These are phyloP conservation scores for Ennomos erosarius DNA, from an alignment of 2,888 invertebrate species.

Conservation along the genomic window DNA sequence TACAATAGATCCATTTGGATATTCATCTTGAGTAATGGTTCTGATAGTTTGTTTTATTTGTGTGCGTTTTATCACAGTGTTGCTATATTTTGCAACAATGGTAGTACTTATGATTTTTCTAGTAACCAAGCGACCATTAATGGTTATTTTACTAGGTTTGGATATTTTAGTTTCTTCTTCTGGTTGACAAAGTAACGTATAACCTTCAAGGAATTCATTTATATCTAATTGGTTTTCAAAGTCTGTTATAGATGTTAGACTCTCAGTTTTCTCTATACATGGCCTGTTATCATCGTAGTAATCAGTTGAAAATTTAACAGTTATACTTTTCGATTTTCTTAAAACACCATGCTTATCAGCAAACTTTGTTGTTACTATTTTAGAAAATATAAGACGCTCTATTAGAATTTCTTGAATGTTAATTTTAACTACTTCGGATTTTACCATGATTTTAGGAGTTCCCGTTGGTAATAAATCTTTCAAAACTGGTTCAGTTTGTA, in stretches of 20 bases:
- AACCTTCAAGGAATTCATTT: slow-evolving; percentile 14
- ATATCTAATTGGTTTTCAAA: slow-evolving; percentile 15
- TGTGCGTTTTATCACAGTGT: slow-evolving; percentile 13
- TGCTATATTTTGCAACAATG: slow-evolving; percentile 10
- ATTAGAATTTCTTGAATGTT: slow-evolving; percentile 13
- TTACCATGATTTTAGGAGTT: slow-evolving; percentile 11
- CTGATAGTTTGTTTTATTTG: not conserved
- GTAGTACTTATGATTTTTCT: slow-evolving; percentile 11
- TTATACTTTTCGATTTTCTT: slow-evolving; percentile 21
- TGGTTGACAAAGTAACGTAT: slow-evolving; percentile 8
- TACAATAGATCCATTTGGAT: slow-evolving; percentile 25
- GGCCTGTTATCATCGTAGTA: slow-evolving; percentile 16
- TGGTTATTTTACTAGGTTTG: not conserved
- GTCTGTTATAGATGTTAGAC: slow-evolving; percentile 15
- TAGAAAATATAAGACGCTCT: slow-evolving; percentile 19
- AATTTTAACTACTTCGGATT: slow-evolving; percentile 15
- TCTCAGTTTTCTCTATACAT: slow-evolving; percentile 10
- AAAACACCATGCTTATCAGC: slow-evolving; percentile 20
- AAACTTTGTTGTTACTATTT: slow-evolving; percentile 19
- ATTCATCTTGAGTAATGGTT: slow-evolving; percentile 16
- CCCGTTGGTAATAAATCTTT: slow-evolving; percentile 17
- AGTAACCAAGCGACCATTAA: slow-evolving; percentile 7
- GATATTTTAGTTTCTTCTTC: slow-evolving; percentile 25
- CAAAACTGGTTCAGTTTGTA: slow-evolving; percentile 13
- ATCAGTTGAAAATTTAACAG: slow-evolving; percentile 19